phyloP scores from a whole-genome alignment of 2,888 invertebrate species.

The Hirtodrosophila alboralis region DNA sequence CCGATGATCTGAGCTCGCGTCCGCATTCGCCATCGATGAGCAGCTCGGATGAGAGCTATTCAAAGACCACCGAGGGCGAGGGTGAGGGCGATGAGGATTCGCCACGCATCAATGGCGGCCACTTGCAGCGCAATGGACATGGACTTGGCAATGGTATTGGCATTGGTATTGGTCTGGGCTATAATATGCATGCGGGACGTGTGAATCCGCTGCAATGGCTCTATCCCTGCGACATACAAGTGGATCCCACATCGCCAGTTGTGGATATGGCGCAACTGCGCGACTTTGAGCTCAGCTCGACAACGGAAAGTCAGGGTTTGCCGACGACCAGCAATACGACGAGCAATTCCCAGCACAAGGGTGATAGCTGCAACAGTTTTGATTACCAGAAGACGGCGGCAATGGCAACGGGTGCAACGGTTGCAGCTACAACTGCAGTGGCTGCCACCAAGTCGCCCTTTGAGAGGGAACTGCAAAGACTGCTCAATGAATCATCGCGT shows the following conservation, averaged over 20 bases:
- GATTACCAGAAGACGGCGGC: conserved; percentile 84
- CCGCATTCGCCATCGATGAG: conserved; percentile 93
- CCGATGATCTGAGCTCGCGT: conserved; percentile 92
- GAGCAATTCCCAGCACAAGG: conserved; percentile 86
- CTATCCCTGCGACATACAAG: conserved; percentile 87
- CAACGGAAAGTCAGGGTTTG: conserved; percentile 85
- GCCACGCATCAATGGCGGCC: conserved; percentile 76
- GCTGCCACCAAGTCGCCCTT: conserved; percentile 87
- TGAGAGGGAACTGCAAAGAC: conserved; percentile 91
- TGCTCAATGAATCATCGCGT: conserved; percentile 87
- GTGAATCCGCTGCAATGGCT: conserved; percentile 86
- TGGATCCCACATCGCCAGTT: conserved; percentile 83
- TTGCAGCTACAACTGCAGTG: conserved; percentile 43
- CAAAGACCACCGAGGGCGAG: conserved; percentile 91
- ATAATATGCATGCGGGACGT: conserved; percentile 47
- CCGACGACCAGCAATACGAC: conserved; percentile 83
- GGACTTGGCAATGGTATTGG: conserved; percentile 25
- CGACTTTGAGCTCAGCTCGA: conserved; percentile 84
- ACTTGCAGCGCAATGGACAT: conserved; percentile 64
- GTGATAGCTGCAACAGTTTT: conserved; percentile 88
- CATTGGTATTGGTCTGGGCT: conserved; percentile 17
- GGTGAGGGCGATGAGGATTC: conserved; percentile 85
- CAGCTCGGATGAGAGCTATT: conserved; percentile 93
- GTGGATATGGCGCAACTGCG: conserved; percentile 82
- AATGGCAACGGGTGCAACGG: conserved; percentile 25